These are phyloP conservation scores for Orthosia incerta DNA, from an alignment of 2,888 invertebrate species.

Conservation along the genomic window DNA sequence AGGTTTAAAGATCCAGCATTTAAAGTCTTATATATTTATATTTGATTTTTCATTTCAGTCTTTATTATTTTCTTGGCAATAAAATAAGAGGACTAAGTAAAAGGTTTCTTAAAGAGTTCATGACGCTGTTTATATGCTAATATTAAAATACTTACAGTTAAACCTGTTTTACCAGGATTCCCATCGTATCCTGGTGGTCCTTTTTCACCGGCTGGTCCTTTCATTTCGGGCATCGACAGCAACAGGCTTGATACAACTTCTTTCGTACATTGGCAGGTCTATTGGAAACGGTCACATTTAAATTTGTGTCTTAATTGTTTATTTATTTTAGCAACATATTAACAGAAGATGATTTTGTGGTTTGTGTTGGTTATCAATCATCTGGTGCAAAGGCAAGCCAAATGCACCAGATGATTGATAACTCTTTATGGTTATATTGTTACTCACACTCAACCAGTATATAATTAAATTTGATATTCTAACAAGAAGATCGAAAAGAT, in stretches of 20 bases:
- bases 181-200: conserved; percentile 86
- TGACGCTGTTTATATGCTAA: no score
- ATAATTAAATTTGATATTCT: background rate
- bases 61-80: background rate
- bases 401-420: background rate
- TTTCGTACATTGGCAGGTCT: conserved; percentile 82
- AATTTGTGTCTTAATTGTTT: background rate
- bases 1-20: conserved; percentile 47
- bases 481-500: background rate
- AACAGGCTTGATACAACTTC: conserved; percentile 75
- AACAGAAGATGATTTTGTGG: background rate
- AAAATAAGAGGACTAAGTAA: background rate
- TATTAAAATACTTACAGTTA: conserved; percentile 27
- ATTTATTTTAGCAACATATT: background rate
- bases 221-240: conserved; percentile 79
- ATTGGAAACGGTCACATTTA: conserved; percentile 29
- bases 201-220: conserved; percentile 90
- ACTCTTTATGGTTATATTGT: background rate
- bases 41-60: background rate
- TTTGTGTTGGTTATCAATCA: background rate
- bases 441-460: background rate
- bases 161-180: conserved; percentile 70
- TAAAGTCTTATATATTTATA: background rate
- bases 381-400: background rate
- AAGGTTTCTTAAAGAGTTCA: no score